These are phyloP conservation scores for Barbus barbus DNA, from an alignment of 2,113 vertebrate species.

Conservation along the genomic window DNA sequence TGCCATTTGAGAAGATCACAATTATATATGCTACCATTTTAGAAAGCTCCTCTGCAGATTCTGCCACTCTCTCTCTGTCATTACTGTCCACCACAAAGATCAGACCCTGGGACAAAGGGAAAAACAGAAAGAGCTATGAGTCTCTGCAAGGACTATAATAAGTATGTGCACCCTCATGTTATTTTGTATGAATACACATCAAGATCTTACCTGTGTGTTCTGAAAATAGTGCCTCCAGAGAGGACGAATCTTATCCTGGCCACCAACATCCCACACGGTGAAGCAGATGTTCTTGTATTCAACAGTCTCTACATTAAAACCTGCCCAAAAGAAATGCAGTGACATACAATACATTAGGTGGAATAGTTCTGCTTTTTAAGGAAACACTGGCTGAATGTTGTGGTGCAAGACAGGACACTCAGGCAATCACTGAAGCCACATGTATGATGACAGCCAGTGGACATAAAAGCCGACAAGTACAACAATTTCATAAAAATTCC, in stretches of 20 bases:
- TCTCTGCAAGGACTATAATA: neutral
- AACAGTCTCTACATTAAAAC: too few species aligned
- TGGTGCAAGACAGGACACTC: neutral
- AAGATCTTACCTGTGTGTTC: neutral
- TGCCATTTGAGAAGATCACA: neutral
- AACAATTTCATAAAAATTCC: neutral
- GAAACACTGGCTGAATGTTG: neutral
- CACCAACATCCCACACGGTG: too few species aligned
- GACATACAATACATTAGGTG: neutral
- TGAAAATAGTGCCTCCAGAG: too few species aligned
- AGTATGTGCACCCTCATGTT: neutral
- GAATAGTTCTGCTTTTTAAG: neutral
- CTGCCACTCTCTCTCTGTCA: slow-evolving; percentile 85
- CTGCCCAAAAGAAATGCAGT: neutral
- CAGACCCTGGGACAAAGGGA: slow-evolving; percentile 77
- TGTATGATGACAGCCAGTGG: neutral
- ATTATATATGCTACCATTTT: slow-evolving; percentile 80
- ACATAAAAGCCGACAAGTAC: neutral
- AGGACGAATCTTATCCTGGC: too few species aligned
- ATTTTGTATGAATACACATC: neutral
- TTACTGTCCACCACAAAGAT: slow-evolving; percentile 96
- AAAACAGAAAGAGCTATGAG: neutral
- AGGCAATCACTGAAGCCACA: neutral
- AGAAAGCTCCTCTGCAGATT: slow-evolving; percentile 85
- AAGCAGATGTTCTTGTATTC: too few species aligned